These are phyloP conservation scores for Lepus europaeus DNA, from an alignment of 2,113 vertebrate species.

Conservation along the genomic window DNA sequence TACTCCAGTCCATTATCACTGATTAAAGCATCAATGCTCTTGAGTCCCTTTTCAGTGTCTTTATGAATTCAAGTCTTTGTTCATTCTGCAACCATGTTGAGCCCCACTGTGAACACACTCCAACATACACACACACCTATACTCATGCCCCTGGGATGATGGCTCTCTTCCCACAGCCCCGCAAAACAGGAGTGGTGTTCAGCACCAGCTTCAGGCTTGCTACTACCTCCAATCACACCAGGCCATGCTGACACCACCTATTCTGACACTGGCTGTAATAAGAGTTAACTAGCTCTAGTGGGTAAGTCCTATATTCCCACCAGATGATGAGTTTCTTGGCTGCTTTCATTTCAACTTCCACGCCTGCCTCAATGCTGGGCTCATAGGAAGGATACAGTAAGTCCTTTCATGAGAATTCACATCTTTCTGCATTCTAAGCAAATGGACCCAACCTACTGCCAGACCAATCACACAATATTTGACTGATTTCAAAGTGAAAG, in stretches of 20 bases:
- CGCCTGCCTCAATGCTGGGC: not conserved
- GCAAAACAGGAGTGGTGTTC: not conserved
- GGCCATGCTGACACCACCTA: not conserved
- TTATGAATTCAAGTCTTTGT: not conserved
- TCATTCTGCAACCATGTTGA: not conserved
- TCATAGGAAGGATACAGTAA: not conserved
- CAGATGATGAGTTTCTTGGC: not conserved
- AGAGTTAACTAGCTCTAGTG: not conserved
- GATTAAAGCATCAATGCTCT: not conserved
- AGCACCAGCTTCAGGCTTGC: not conserved
- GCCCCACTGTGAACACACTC: fast-evolving
- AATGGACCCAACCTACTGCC: not conserved
- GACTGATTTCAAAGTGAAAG: conserved; percentile 18
- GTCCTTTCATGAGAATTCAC: conserved; percentile 13
- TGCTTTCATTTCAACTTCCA: not conserved
- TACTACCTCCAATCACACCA: not conserved
- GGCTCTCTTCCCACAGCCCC: not conserved
- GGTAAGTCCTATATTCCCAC: not conserved
- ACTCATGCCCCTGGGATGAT: not conserved
- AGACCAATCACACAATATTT: not conserved
- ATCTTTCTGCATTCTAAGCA: conserved; percentile 11
- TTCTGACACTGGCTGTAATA: not conserved
- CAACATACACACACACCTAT: not conserved
- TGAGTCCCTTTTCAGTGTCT: not conserved
- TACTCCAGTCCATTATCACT: not conserved